A percentile compares a stretch with the other conserved stretches of the same genome.
phyloP scores from a whole-genome alignment of 2,888 invertebrate species.

The Hydroisotoma schaefferi region DNA sequence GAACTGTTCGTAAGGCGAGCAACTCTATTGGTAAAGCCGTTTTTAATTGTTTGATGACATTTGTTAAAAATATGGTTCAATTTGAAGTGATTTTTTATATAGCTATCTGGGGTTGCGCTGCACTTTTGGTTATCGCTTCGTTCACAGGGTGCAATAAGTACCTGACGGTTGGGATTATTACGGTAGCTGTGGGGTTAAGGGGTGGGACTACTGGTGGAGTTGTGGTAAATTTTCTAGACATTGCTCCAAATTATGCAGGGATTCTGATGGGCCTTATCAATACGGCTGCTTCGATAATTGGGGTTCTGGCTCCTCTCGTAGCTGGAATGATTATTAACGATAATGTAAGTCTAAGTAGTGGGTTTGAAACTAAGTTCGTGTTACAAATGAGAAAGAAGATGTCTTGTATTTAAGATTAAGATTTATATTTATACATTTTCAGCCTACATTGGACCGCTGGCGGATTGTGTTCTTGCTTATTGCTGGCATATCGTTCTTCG shows the following conservation, averaged over 20 bases:
- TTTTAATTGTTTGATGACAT: too few species aligned
- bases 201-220: constrained; percentile 27
- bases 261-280: constrained; percentile 46
- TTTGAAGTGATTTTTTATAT: too few species aligned
- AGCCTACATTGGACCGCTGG: constrained; percentile 38
- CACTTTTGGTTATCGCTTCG: constrained; percentile 65
- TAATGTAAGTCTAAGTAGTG: constrained; percentile 25
- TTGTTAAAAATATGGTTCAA: too few species aligned
- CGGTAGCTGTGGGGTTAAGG: constrained; percentile 50
- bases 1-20: constrained; percentile 55
- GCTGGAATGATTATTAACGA: constrained; percentile 43
- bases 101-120: constrained; percentile 67
- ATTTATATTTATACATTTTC: not conserved
- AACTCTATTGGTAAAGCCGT: constrained; percentile 54
- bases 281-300: constrained; percentile 30
- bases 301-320: constrained; percentile 40
- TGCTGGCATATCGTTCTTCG: constrained; percentile 31
- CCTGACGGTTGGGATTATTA: constrained; percentile 62
- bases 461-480: constrained; percentile 39
- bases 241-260: constrained; percentile 68
- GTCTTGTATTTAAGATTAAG: too few species aligned
- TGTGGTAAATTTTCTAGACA: constrained; percentile 65
- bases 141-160: constrained; percentile 66
- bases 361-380: too few species aligned
- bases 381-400: too few species aligned